Evolutionary conservation across 37 sponge, comb jelly and placozoan genomes (phyloP), one percentile per base, ranked within the genome.

Genomic region (Oscarella lobularis): DNA sequence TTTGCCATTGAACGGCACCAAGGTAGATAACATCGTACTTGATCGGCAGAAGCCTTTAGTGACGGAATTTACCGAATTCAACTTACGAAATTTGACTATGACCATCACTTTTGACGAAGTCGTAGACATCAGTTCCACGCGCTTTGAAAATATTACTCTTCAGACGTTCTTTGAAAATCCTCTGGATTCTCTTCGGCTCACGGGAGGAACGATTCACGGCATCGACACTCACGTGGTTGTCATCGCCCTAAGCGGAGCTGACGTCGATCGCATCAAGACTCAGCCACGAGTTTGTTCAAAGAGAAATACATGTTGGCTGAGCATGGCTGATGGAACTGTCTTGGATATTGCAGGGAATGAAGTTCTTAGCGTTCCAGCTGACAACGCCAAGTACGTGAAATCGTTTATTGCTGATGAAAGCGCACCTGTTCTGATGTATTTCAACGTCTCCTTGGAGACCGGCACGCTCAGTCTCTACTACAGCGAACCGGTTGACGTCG

Each of bases 241-340:
- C 6, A 48, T 94, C 38, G 40, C 66, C 9, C 29, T 94, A 0
- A 29, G 73, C 9, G 66, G 67, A n/a, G 75, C 88, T n/a, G 95
- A 94, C 77, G 73, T 89, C 9, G 84, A 94, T 66, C 14, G 37
- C 2, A 85, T 94, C 37, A 87, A 86, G 66, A 74, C 76, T 0
- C 83, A 86, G 33, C 69, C 85, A 2, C 87, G 60, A 31, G 80
- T 94, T 38, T 94, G 95, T 67, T 81, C 80, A 55, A 40, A 90
- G 32, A 70, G 95, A 2, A 94, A 94, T 75, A 87, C 88, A 0
- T 94, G 95, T 66, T 94, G 95, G 95, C 41, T 94, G 37, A 75
- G 83, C 0, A 71, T 87, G 29, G 38, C 83, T n/a, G 6, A 29
- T 31, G 75, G 70, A 14, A 80, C 88, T 35, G 80, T 90, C 1